Evolutionary conservation across 2,113 vertebrate genomes (phyloP), one percentile per base, ranked within the genome.

Genomic region (Leiothrix lutea): DNA sequence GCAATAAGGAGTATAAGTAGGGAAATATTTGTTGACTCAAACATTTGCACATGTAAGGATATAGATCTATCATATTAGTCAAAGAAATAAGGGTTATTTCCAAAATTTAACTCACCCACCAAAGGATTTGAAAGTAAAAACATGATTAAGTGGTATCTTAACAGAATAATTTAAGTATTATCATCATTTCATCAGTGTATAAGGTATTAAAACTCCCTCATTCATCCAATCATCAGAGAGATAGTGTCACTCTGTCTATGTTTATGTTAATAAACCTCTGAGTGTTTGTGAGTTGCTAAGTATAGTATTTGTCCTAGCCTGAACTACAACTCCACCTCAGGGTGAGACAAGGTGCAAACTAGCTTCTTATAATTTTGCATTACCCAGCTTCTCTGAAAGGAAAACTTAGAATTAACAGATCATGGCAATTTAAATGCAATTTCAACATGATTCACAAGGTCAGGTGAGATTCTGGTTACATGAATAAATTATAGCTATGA

Each of bases 371-470:
- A 3, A 28, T 57, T 78, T 73, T 48, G 24, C 29, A 14, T 78
- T 53, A 44, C 26, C 14, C 47, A 71, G 6, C 24, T 77, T 71
- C 6, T 33, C 29, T 72, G 10, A 88, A 86, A 88, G 26, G 8
- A 86, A 71, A 88, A 54, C 33, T 12, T 61, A 91, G 31, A 80
- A 85, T 57, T 60, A 80, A 74, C 18, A 80, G 31, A 67, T 50
- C 36, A 64, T 28, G 8, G 20, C 42, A 77, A 83, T 65, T 91
- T 83, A 73, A 91, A 73, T 48, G n/a, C 5, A 56, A 38, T 28
- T 95, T 77, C 35, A 73, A 47, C 45, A 65, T n/a, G 18, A 73
- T 21, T 82, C 31, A 73, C 35, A 56, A 4, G 18, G 21, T 69
- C 75, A 77, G 2, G 20, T 51, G 62, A 95, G 48, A 47, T 72